Evolutionary conservation across 1,140 invertebrate species (phyloP), one percentile per base, ranked within the genome.

Genomic region (Cecropterus lyciades): DNA sequence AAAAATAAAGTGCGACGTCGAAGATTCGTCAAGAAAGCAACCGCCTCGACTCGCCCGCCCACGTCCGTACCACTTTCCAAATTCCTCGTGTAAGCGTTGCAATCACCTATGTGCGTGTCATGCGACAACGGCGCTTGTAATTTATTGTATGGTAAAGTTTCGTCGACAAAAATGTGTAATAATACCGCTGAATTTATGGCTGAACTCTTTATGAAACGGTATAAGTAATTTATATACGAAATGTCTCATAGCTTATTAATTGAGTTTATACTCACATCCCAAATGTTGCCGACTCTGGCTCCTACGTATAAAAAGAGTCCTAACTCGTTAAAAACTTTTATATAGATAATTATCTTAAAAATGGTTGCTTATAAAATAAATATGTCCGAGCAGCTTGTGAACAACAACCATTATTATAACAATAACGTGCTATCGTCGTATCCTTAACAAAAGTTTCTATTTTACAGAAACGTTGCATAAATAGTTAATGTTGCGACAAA

Each of bases 1-100:
- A 84, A 83, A 82, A 85, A 74, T 83, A 84, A 84, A 84, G 79
- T 84, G 80, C 80, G 79, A 82, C 79, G 79, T 82, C 67, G 77
- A 84, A 85, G 85, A 89, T 86, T 84, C 85, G 86, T 87, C 82
- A 87, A 84, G 80, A 84, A 71, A 73, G 81, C 79, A 79, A 73
- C 69, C 80, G 77, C 69, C 67, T 60, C 75, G 72, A 84, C 88
- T 82, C 66, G 88, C 84, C 88, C 88, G 85, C 88, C 88, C 81
- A 91, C 88, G 82, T 79, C 49, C 71, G 79, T 82, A 81, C 85
- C 78, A 84, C 88, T 91, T 91, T 91, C 88, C 88, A 89, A 91
- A 91, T 91, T 89, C 88, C 82, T 83, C 74, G 70, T 79, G 80
- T 80, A 79, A 86, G 77, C 80, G 73, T 74, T 82, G 84, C 88